Percentiles rank a stretch among this genome's conserved stretches.
phyloP scores from a whole-genome alignment of 92 coral and sea anemone genomes.

The Porites evermanni region DNA sequence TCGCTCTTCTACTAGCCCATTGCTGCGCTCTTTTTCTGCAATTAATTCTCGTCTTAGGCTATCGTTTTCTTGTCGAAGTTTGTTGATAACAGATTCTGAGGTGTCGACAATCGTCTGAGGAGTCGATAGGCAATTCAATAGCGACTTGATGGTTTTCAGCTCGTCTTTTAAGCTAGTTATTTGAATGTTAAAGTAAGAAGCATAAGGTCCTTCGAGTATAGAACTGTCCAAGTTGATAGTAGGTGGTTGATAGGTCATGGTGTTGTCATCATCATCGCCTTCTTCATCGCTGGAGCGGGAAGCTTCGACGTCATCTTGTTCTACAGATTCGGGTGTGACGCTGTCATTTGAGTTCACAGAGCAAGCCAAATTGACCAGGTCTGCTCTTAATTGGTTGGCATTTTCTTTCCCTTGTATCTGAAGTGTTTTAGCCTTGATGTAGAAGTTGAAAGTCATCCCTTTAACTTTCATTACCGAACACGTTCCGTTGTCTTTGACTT shows the following conservation, averaged over 20 bases:
- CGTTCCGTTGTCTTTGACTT: conserved; percentile 1
- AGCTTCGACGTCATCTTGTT: not conserved
- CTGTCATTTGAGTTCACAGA: not conserved
- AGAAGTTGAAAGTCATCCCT: conserved; percentile 11
- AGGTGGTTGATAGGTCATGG: not conserved
- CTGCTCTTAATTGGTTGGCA: conserved; percentile 9
- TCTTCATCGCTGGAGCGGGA: not conserved
- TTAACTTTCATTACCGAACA: conserved; percentile 34
- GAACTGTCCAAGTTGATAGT: too few species aligned
- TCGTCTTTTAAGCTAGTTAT: not conserved
- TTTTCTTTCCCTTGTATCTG: conserved; percentile 44
- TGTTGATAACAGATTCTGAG: not conserved
- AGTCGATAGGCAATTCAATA: not conserved
- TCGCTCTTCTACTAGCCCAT: too few species aligned
- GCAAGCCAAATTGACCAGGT: not conserved
- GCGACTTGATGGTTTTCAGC: not conserved
- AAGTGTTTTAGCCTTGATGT: conserved; percentile 7
- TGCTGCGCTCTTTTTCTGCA: not conserved
- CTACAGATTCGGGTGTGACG: not conserved
- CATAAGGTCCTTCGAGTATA: too few species aligned
- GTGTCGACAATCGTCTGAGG: not conserved
- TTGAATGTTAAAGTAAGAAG: too few species aligned
- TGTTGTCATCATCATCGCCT: not conserved
- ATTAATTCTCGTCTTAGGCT: not conserved
- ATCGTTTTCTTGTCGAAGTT: not conserved